These are phyloP conservation scores for Epicauta chinensis DNA, from an alignment of 1,140 invertebrate species.

Conservation along the genomic window DNA sequence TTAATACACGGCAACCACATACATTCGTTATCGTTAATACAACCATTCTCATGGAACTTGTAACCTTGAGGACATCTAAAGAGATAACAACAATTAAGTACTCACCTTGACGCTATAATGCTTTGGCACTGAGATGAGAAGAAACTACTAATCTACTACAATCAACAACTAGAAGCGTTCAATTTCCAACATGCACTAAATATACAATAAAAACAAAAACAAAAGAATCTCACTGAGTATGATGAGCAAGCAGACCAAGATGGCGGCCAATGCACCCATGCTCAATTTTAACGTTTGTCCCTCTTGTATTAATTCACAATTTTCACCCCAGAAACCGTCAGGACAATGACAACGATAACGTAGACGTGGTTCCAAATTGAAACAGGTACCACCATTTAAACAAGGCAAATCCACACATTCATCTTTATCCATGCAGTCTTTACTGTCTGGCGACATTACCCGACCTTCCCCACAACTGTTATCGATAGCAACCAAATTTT, in stretches of 20 bases:
- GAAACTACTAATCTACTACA: neutral
- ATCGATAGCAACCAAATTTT: no score
- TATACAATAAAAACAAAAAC: neutral
- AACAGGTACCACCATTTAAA: slow-evolving; percentile 81
- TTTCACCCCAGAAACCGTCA: slow-evolving; percentile 86
- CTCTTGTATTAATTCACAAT: slow-evolving; percentile 89
- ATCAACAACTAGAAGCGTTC: neutral
- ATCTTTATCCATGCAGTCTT: slow-evolving; percentile 89
- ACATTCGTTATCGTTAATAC: slow-evolving; percentile 74
- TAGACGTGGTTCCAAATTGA: slow-evolving; percentile 79
- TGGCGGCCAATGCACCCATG: slow-evolving; percentile 89
- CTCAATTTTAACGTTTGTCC: slow-evolving; percentile 87
- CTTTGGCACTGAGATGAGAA: slow-evolving; percentile 28
- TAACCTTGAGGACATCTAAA: slow-evolving; percentile 68
- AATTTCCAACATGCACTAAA: neutral
- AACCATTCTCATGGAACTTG: slow-evolving; percentile 53
- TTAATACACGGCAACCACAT: slow-evolving; percentile 61
- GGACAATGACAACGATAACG: slow-evolving; percentile 81
- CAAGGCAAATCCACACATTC: slow-evolving; percentile 90
- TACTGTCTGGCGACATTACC: slow-evolving; percentile 78
- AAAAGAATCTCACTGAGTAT: slow-evolving; percentile 74
- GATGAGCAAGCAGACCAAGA: slow-evolving; percentile 88
- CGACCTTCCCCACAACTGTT: slow-evolving; percentile 85
- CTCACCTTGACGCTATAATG: slow-evolving; percentile 24
- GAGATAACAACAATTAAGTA: slow-evolving; percentile 22